These are phyloP conservation scores for Polietes domitor DNA, from an alignment of 2,888 invertebrate genomes.

Conservation along the genomic window DNA sequence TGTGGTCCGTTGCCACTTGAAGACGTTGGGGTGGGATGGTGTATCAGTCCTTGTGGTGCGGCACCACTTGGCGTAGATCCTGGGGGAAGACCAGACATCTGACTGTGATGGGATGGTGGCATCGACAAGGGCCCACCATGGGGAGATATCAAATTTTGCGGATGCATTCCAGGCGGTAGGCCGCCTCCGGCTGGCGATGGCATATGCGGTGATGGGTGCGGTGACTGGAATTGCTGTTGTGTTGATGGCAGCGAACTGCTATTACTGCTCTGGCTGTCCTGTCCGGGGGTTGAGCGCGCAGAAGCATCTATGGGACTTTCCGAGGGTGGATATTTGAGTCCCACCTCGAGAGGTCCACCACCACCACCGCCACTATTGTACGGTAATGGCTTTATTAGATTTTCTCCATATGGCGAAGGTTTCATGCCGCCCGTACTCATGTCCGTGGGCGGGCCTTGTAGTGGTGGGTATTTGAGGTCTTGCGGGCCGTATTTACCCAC, in stretches of 20 bases:
- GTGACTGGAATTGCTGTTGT: slow-evolving; percentile 78
- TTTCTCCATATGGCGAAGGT: slow-evolving; percentile 78
- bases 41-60: slow-evolving; percentile 67
- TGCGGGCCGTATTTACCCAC: slow-evolving; percentile 78
- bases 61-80: slow-evolving; percentile 70
- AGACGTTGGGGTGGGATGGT: slow-evolving; percentile 72
- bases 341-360: slow-evolving; percentile 69
- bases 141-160: slow-evolving; percentile 79
- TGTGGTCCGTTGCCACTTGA: slow-evolving; percentile 64
- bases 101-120: slow-evolving; percentile 64
- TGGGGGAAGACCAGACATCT: slow-evolving; percentile 67
- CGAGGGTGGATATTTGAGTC: slow-evolving; percentile 75
- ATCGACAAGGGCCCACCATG: slow-evolving; percentile 74
- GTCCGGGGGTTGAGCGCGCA: slow-evolving; percentile 80
- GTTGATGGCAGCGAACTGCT: slow-evolving; percentile 79
- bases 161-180: slow-evolving; percentile 79
- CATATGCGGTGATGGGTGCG: slow-evolving; percentile 80
- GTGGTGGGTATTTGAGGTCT: slow-evolving; percentile 79
- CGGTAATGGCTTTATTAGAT: slow-evolving; percentile 79
- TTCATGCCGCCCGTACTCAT: slow-evolving; percentile 71
- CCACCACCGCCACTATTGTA: too few relatives aligned
- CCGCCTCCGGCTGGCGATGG: slow-evolving; percentile 78
- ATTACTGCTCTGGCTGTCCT: slow-evolving; percentile 81
- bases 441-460: slow-evolving; percentile 62
- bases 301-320: slow-evolving; percentile 81